Evolutionary conservation across 2,888 invertebrate species (phyloP).

Genomic region (Euzetes globulus): DNA sequence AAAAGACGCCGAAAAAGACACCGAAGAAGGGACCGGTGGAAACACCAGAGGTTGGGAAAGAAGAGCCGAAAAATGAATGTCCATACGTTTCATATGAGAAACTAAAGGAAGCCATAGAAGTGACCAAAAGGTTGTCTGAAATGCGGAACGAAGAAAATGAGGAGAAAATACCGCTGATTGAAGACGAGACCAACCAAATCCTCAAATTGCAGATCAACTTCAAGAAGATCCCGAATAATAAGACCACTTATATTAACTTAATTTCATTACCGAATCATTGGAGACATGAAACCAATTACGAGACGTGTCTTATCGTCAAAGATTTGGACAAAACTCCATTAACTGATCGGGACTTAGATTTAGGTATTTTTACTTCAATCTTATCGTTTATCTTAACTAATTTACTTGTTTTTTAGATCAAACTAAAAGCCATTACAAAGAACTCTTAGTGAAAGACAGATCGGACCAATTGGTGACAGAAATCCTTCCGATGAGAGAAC

Average conservation of each 20-base stretch:
- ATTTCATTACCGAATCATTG: slow-evolving; percentile 34
- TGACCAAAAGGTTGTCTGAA: not conserved
- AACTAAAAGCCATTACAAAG: slow-evolving; percentile 24
- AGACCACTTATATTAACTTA: slow-evolving; percentile 29
- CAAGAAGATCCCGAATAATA: slow-evolving; percentile 38
- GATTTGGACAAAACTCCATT: slow-evolving; percentile 30
- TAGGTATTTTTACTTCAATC: slow-evolving; percentile 5
- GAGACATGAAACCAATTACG: not conserved
- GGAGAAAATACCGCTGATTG: slow-evolving; percentile 35
- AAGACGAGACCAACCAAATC: slow-evolving; percentile 25
- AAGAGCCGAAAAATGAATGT: not conserved
- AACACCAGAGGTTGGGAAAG: not conserved
- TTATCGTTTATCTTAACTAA: not conserved
- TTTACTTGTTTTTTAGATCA: not conserved
- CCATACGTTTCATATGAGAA: not conserved
- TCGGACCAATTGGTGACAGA: slow-evolving; percentile 38
- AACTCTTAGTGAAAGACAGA: slow-evolving; percentile 8
- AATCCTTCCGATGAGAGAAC: slow-evolving; percentile 67
- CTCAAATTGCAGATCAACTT: slow-evolving; percentile 38
- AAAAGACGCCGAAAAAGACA: not conserved
- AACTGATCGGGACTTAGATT: slow-evolving; percentile 34
- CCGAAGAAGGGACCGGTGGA: not conserved
- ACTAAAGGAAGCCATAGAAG: not conserved
- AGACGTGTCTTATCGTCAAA: slow-evolving; percentile 36
- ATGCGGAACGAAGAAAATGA: not conserved